Evolutionary conservation across 2,113 vertebrate genomes (phyloP).

Genomic region (Octodon degus): DNA sequence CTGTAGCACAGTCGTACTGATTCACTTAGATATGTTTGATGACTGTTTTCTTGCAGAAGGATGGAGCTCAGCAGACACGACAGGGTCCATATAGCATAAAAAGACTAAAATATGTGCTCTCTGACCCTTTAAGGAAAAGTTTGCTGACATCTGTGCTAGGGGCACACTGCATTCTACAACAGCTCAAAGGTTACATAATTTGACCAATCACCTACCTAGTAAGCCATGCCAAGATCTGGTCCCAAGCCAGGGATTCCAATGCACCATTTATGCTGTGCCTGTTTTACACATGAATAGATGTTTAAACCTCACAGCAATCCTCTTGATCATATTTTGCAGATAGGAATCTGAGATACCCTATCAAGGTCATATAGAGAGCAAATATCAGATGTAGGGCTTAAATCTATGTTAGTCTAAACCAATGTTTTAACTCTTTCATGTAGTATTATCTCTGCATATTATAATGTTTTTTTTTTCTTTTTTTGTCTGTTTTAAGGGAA

Average conservation of each 20-base stretch:
- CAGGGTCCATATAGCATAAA: neutral
- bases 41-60: neutral
- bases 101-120: constrained; percentile 14
- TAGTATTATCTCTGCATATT: neutral
- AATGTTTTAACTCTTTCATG: neutral
- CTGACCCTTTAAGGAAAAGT: neutral
- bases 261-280: neutral
- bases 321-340: neutral
- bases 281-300: neutral
- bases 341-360: neutral
- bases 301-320: neutral
- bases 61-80: neutral
- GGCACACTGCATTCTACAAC: neutral
- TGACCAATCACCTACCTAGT: neutral
- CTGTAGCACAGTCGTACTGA: neutral
- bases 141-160: neutral
- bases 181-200: neutral
- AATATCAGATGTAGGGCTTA: neutral
- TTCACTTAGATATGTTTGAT: neutral
- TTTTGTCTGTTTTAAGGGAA: too few species aligned
- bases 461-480: too few species aligned
- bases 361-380: neutral
- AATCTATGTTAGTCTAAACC: neutral
- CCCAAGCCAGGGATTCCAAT: too few species aligned
- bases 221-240: neutral